Conservation (phyloP, 2,797 vertebrate species). For the Acanthopagrus latus region DNA sequence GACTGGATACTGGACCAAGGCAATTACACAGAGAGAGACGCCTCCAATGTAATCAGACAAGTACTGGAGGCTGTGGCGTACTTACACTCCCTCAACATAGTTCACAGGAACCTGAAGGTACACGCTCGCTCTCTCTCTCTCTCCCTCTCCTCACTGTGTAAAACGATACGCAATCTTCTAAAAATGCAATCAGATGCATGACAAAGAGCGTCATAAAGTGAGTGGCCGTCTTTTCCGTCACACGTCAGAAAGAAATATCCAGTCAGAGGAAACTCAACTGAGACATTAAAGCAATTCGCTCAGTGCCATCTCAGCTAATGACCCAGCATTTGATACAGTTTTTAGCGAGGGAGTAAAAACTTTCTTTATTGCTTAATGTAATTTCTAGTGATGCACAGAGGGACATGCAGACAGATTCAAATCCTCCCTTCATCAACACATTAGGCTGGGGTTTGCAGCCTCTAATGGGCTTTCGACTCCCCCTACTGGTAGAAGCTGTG, state of each 20-base stretch:
- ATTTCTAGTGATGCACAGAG: conserved; percentile 38
- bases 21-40: conserved; percentile 91
- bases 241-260: conserved; percentile 46
- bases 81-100: conserved; percentile 90
- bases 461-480: conserved; percentile 60
- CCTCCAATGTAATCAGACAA: conserved; percentile 90
- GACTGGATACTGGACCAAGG: conserved; percentile 93
- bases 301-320: conserved; percentile 61
- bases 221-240: conserved; percentile 16
- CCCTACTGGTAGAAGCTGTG: conserved; percentile 62
- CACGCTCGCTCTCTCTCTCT: neutral
- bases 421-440: conserved; percentile 56
- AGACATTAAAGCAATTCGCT: conserved; percentile 48
- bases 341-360: conserved; percentile 59
- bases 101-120: conserved; percentile 92
- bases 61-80: conserved; percentile 91
- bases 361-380: conserved; percentile 56
- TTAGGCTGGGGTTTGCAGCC: conserved; percentile 39
- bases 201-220: conserved; percentile 6
- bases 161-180: neutral
- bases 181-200: conserved; percentile 3
- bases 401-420: conserved; percentile 35
- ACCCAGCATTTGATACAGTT: conserved; percentile 55
- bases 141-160: neutral
- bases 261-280: conserved; percentile 45